Conservation (phyloP, 1,140 invertebrate genomes). For the Aphidius gifuensis region DNA sequence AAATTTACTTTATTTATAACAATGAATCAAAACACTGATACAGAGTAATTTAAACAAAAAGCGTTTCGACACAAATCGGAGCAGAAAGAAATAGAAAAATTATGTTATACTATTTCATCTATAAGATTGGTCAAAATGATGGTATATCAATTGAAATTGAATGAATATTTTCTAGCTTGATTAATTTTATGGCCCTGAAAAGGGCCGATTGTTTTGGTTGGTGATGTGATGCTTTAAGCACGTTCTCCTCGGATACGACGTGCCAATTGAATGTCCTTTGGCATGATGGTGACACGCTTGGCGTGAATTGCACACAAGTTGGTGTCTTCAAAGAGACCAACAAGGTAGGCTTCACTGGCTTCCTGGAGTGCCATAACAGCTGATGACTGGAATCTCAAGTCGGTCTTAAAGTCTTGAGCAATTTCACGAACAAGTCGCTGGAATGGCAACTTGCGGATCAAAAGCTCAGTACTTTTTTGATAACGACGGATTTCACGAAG, state of each 20-base stretch:
- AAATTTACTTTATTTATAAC: no score
- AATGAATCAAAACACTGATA: no score
- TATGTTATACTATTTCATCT: no score
- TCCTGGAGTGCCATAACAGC: constrained; percentile 76
- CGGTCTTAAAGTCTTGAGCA: constrained; percentile 79
- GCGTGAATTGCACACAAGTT: constrained; percentile 92
- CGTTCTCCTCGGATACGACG: constrained; percentile 81
- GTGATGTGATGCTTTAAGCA: constrained; percentile 60
- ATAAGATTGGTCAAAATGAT: no score
- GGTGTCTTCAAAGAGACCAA: constrained; percentile 90
- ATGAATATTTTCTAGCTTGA: no score
- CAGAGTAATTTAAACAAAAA: no score
- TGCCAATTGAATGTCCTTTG: constrained; percentile 90
- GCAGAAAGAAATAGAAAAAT: no score
- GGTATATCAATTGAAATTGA: no score
- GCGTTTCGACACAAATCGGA: no score
- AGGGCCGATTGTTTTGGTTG: no score
- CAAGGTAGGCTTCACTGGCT: constrained; percentile 81
- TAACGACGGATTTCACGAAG: constrained; percentile 80
- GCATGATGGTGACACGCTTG: constrained; percentile 93
- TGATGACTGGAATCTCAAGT: constrained; percentile 77
- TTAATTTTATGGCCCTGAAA: no score
- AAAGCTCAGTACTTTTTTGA: constrained; percentile 75
- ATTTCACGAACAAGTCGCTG: constrained; percentile 83
- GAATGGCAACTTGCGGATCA: constrained; percentile 85